Percentiles rank a stretch among this genome's conserved stretches.
Evolutionary conservation across 2,797 vertebrate species (phyloP).

Genomic region (Poecilia velifera): DNA sequence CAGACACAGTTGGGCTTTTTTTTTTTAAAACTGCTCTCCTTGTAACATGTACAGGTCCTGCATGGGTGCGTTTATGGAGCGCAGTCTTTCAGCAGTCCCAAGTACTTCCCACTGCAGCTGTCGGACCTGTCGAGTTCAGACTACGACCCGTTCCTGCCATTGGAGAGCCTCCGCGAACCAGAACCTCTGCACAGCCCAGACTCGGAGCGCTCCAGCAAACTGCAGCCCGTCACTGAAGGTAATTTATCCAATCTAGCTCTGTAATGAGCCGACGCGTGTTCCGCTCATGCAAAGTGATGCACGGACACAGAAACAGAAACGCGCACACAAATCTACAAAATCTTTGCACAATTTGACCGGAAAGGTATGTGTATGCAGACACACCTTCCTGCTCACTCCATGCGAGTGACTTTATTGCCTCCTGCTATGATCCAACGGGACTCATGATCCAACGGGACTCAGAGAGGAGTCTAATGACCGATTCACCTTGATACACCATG

Average conservation of each 20-base stretch:
- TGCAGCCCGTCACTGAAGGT: slow-evolving; percentile 98
- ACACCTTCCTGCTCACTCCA: slow-evolving; percentile 29
- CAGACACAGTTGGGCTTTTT: background rate
- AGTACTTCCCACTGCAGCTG: slow-evolving; percentile 94
- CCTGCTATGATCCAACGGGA: slow-evolving; percentile 51
- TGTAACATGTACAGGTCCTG: slow-evolving; percentile 84
- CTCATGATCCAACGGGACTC: slow-evolving; percentile 35
- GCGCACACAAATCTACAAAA: slow-evolving; percentile 1
- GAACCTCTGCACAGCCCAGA: slow-evolving; percentile 98
- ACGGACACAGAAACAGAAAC: background rate
- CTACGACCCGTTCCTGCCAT: slow-evolving; percentile 94
- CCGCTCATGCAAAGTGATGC: background rate
- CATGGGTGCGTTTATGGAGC: slow-evolving; percentile 98
- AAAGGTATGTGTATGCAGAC: slow-evolving; percentile 20
- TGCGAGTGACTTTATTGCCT: slow-evolving; percentile 60
- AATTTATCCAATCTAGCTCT: background rate
- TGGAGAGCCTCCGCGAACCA: slow-evolving; percentile 94
- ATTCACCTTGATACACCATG: slow-evolving; percentile 52
- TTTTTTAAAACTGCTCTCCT: background rate
- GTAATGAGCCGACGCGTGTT: background rate
- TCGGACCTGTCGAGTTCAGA: slow-evolving; percentile 92
- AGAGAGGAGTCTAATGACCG: slow-evolving; percentile 61
- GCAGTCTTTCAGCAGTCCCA: slow-evolving; percentile 93
- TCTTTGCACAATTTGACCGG: slow-evolving; percentile 20
- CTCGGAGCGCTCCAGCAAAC: slow-evolving; percentile 94